Base-by-base conservation (phyloP, 92 coral and sea anemone species). In the Porites divaricata region DNA sequence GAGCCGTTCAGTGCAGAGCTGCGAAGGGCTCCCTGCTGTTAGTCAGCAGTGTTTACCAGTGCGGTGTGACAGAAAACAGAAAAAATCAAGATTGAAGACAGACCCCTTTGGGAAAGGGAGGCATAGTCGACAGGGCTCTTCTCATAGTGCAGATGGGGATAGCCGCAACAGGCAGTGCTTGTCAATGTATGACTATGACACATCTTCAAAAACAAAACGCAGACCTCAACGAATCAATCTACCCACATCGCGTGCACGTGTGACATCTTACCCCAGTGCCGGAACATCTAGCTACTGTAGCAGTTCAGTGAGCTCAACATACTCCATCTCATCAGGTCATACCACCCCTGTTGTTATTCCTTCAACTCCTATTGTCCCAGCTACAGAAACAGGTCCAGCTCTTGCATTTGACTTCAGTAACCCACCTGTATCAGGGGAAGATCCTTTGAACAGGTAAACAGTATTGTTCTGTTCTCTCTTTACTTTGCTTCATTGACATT, bases 301-400 rank as follows among this genome's bases (percentile, higher is more conserved):
- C 50, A 87, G 92, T 25, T 92, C 95, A n/a, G 86, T 83, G 10
- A 85, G 88, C 22, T 93, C 99, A 16, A 71, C 90, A 61, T 86
- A 97, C 73, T 95, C 99, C 9, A 65, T 84, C 6, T 97, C 99
- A 12, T 97, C 99, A 14, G 99, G 99, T 45, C 98, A 91, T n/a
- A 94, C 86, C 21, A 97, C 99, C 4, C 99, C 99, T 10, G 83
- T 88, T 22, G 84, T 96, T 6, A 85, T 90, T n/a, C 94, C 98
- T 2, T 90, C 98, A 7, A 95, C 98, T n/a, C 98, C 98, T 13
- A 86, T 92, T 64, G 95, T 96, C 54, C 92, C 95, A 10, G 91
- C 87, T 14, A 83, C 86, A 48, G 94, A 91, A 66, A 88, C 85
- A 9, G 92, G 87, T 28, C 65, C 89, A 21, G 82, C 88, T 16